Conservation (phyloP, 2,113 vertebrate species). For the Mastomys coucha region DNA sequence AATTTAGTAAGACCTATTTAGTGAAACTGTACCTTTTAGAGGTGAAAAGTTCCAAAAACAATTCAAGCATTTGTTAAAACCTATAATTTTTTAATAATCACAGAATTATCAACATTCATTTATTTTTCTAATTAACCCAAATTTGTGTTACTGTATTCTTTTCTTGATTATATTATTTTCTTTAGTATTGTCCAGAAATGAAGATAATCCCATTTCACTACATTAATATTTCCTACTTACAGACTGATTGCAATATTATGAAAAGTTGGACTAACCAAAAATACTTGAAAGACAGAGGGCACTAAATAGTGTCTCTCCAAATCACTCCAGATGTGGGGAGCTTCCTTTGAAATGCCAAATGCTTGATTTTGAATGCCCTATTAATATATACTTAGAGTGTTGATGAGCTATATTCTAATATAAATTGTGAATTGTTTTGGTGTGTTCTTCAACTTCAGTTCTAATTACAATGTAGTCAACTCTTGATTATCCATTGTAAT, state of each 20-base stretch:
- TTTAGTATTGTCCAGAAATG: conserved; percentile 52
- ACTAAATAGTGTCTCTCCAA: conserved; percentile 58
- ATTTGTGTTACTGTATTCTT: conserved; percentile 53
- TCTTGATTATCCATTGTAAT: conserved; percentile 79
- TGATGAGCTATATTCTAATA: conserved; percentile 79
- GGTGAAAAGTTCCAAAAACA: conserved; percentile 54
- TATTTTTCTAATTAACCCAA: conserved; percentile 70
- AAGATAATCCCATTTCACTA: neutral
- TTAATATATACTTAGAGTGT: conserved; percentile 75
- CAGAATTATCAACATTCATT: conserved; percentile 72
- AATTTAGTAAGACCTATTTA: neutral
- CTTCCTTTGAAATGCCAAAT: conserved; percentile 67
- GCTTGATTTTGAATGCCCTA: conserved; percentile 68
- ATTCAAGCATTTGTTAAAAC: conserved; percentile 59
- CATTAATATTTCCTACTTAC: conserved; percentile 69
- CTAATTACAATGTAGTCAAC: conserved; percentile 73
- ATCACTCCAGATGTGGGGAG: conserved; percentile 68
- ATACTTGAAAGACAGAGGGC: conserved; percentile 71
- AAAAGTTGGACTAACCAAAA: conserved; percentile 69
- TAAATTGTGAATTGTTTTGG: conserved; percentile 78
- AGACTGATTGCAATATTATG: conserved; percentile 75
- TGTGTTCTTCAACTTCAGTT: conserved; percentile 62
- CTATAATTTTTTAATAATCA: conserved; percentile 77
- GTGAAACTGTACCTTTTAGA: conserved; percentile 24
- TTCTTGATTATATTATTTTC: conserved; percentile 73